Base-by-base conservation (phyloP, 2,888 invertebrate genomes). In the Xylota sylvarum region DNA sequence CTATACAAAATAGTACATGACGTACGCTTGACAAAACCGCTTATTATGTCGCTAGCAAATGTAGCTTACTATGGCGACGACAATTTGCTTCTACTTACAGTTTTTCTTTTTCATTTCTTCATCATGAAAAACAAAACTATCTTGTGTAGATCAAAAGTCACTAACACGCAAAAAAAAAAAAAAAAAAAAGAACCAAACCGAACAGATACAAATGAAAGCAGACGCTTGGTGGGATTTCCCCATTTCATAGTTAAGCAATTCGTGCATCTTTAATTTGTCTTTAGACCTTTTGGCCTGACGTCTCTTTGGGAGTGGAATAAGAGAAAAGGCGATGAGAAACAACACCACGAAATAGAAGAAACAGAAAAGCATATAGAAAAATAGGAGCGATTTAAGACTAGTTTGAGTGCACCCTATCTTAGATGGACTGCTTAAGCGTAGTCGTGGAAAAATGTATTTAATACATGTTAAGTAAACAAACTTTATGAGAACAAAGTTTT, bases 261-360 rank as follows among this genome's bases (percentile, higher is more conserved):
- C 52, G 52, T 65, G 60, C 35, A 67, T 81, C 60, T 62, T 73
- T 62, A 62, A 74, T 79, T 80, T 65, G 14, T 65, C 7, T 65
- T 27, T 17, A 74, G 69, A 84, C 69, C 80, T 81, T 80, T 81
- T 84, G 80, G 35, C 76, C 65, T 79, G 27, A 60, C 12, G 64
- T 58, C 50, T 64, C 35, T 70, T 79, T 83, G 56, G n/a, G 46
- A 5, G n/a, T 43, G n/a, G 12, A 35, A 58, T 40, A 9, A 17
- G 9, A 37, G 19, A 77, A 50, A 37, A 30, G 9, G 23, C 37
- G 27, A 65, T 56, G 32, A 56, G 37, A 58, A 62, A 43, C 37
- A 55, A 12, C 23, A 12, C 23, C 10, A 50, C 14, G 6, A 43
- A 43, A 43, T 19, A 19, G 12, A 5, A 50, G 27, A 23, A 27